phyloP scores from a whole-genome alignment of 2,113 vertebrate genomes.

The Speoplatyrhinus poulsoni region DNA sequence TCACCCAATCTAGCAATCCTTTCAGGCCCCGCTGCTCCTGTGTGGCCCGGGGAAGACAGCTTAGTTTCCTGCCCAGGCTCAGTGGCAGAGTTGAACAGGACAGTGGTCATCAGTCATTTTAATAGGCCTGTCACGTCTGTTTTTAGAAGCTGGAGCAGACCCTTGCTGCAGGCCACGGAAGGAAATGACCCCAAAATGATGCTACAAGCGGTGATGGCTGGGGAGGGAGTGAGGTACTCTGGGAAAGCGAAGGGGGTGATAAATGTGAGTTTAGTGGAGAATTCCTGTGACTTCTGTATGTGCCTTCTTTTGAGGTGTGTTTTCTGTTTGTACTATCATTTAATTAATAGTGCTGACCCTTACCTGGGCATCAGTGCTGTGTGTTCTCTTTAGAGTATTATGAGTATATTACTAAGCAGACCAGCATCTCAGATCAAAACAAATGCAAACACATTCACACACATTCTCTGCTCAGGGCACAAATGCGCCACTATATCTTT shows the following conservation, averaged over 20 bases:
- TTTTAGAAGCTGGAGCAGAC: slow-evolving; percentile 72
- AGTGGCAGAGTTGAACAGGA: slow-evolving; percentile 33
- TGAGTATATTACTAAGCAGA: too few species aligned
- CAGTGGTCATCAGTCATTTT: slow-evolving; percentile 72
- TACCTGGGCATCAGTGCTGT: too few species aligned
- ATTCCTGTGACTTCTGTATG: slow-evolving; percentile 5
- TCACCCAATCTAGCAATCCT: slow-evolving; percentile 71
- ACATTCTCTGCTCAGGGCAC: too few species aligned
- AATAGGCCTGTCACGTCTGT: slow-evolving; percentile 79
- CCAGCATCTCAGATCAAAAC: too few species aligned
- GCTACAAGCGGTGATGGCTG: slow-evolving; percentile 70
- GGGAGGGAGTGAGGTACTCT: slow-evolving; percentile 47
- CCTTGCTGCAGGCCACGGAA: slow-evolving; percentile 62
- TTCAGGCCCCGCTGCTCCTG: slow-evolving; percentile 45
- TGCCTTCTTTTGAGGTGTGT: neutral
- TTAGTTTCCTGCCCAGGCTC: slow-evolving; percentile 76
- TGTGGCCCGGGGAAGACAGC: slow-evolving; percentile 65
- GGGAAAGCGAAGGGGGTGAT: slow-evolving; percentile 30
- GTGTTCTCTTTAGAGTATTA: too few species aligned
- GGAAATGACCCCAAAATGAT: slow-evolving; percentile 71
- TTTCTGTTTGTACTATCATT: neutral
- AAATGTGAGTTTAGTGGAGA: slow-evolving; percentile 20
- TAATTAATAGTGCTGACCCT: neutral
- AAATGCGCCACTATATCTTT: too few species aligned
- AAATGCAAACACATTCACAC: too few species aligned